Evolutionary conservation across 2,888 invertebrate genomes (phyloP).

Genomic region (Steinernema carpocapsae): DNA sequence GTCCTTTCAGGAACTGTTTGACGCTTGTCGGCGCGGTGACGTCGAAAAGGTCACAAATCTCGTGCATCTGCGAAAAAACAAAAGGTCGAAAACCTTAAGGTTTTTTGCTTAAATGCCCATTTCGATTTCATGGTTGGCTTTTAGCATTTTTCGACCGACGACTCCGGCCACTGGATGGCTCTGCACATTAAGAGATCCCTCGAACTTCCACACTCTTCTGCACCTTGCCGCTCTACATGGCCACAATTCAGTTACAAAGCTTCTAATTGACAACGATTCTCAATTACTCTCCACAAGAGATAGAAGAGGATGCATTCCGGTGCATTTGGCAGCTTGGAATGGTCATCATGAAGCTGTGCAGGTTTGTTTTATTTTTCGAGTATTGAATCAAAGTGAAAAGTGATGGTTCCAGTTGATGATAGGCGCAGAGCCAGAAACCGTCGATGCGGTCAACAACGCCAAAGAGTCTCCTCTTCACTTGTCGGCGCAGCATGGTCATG

Average conservation of each 20-base stretch:
- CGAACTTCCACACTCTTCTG: conserved; percentile 74
- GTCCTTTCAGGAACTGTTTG: conserved; percentile 55
- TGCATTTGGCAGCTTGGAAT: conserved; percentile 66
- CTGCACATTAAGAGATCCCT: conserved; percentile 49
- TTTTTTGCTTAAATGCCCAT: conserved; percentile 8
- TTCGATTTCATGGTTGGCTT: conserved; percentile 3
- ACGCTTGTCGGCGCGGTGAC: conserved; percentile 59
- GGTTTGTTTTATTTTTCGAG: conserved; percentile 36
- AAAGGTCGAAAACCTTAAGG: conserved; percentile 53
- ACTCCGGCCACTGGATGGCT: conserved; percentile 54
- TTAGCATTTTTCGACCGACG: conserved; percentile 50
- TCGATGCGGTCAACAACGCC: conserved; percentile 55
- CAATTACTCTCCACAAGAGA: conserved; percentile 49
- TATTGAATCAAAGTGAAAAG: too few species aligned
- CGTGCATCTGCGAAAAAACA: conserved; percentile 47
- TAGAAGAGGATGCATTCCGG: conserved; percentile 58
- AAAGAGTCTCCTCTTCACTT: conserved; percentile 77
- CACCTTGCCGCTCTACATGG: conserved; percentile 80
- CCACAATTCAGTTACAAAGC: conserved; percentile 75
- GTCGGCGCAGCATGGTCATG: conserved; percentile 79
- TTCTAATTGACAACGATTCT: conserved; percentile 55
- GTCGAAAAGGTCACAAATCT: conserved; percentile 50
- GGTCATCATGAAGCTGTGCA: conserved; percentile 58
- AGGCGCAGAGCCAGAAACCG: conserved; percentile 41
- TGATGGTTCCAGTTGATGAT: conserved; percentile 53